A percentile compares a stretch with the other conserved stretches of the same genome.
These are phyloP conservation scores for Diaperis boleti DNA, from an alignment of 2,888 invertebrate species.

Conservation along the genomic window DNA sequence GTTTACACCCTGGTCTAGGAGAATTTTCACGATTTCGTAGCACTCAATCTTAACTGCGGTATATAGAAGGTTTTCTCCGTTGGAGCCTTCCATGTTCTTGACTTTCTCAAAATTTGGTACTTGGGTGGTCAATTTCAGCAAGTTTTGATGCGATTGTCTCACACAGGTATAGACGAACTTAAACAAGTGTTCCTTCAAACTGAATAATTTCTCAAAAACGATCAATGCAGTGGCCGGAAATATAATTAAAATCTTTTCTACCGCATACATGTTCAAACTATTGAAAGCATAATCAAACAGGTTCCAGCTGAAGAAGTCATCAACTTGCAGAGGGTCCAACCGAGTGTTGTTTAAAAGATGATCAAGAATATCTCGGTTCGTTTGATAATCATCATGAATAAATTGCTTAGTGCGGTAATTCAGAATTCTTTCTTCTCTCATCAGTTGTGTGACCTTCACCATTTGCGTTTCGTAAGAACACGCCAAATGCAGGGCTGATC, in stretches of 20 bases:
- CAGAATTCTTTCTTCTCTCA: not conserved
- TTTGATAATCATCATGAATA: not conserved
- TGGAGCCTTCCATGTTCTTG: not conserved
- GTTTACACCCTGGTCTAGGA: not conserved
- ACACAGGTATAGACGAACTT: too few species aligned
- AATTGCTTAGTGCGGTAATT: not conserved
- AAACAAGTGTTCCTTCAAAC: not conserved
- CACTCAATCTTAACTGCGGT: conserved; percentile 1
- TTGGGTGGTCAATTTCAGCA: not conserved
- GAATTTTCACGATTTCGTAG: not conserved
- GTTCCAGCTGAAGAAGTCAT: conserved; percentile 7
- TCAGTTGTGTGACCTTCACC: not conserved
- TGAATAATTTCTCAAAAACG: too few species aligned
- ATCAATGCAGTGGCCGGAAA: not conserved
- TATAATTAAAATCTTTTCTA: not conserved
- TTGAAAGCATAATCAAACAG: conserved; percentile 14
- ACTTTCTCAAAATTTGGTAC: not conserved
- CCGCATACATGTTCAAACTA: conserved; percentile 4
- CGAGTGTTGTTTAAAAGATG: not conserved
- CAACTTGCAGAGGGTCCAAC: conserved; percentile 7
- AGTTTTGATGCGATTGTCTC: not conserved
- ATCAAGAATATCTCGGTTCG: not conserved
- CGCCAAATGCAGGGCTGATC: conserved; percentile 16
- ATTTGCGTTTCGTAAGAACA: conserved; percentile 7
- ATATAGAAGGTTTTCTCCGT: conserved; percentile 16